These are phyloP conservation scores for Hylomyscus alleni DNA, from an alignment of 2,797 vertebrate genomes.

Conservation along the genomic window DNA sequence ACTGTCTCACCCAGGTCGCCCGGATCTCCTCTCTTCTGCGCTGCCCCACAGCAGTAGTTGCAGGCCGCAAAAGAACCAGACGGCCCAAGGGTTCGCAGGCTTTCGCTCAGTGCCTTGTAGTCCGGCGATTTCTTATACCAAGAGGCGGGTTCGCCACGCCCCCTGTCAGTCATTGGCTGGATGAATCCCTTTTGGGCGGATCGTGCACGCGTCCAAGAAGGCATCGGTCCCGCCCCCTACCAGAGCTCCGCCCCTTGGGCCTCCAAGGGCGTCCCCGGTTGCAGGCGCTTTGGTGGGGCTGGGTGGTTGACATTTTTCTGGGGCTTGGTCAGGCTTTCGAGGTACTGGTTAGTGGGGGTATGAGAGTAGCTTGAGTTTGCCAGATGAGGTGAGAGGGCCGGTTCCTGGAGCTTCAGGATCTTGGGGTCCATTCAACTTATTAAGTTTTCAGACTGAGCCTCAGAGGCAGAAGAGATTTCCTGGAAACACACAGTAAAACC, in stretches of 20 bases:
- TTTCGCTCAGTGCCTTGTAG: fast-evolving
- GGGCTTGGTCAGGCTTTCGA: neutral
- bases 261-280: neutral
- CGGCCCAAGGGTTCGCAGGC: fast-evolving
- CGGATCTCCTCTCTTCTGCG: neutral
- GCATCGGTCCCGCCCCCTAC: neutral
- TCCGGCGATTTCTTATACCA: neutral
- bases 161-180: slow-evolving; percentile 60
- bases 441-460: slow-evolving; percentile 41
- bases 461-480: neutral
- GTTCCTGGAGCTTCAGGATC: neutral
- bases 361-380: neutral
- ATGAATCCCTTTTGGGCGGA: neutral
- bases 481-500: slow-evolving; percentile 36
- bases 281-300: fast-evolving
- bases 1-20: neutral
- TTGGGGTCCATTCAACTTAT: neutral
- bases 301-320: neutral
- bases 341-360: neutral
- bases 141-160: slow-evolving; percentile 40
- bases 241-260: neutral
- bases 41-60: neutral
- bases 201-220: fast-evolving
- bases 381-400: neutral
- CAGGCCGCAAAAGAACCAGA: fast-evolving